Conservation (phyloP, 2,113 vertebrate species). For the Psilopsiagon aurifrons region DNA sequence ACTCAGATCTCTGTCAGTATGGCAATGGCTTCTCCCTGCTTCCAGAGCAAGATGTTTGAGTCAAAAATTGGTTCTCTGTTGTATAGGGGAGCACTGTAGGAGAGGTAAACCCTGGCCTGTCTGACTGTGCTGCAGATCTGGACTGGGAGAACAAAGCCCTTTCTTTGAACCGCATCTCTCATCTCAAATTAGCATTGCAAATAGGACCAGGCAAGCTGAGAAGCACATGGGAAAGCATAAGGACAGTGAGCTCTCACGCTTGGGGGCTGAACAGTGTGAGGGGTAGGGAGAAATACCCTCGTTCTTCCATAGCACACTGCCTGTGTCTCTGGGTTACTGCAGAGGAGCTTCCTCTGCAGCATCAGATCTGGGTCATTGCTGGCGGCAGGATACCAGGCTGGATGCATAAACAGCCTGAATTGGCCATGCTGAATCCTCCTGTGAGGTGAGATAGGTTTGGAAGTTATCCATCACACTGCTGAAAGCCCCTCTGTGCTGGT, state of each 20-base stretch:
- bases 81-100: background rate
- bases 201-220: background rate
- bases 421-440: background rate
- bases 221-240: constrained; percentile 51
- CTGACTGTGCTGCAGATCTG: background rate
- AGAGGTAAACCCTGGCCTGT: background rate
- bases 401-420: background rate
- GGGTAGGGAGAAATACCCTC: background rate
- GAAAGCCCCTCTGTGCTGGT: background rate
- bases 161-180: constrained; percentile 33
- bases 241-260: constrained; percentile 17
- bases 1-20: background rate
- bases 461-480: background rate
- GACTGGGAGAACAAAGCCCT: constrained; percentile 6
- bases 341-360: background rate
- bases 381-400: background rate
- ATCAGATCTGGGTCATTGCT: background rate
- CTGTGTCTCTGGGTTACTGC: background rate
- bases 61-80: background rate
- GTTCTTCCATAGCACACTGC: background rate
- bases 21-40: background rate
- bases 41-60: background rate
- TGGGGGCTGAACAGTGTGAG: background rate
- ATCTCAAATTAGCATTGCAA: constrained; percentile 54
- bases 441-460: constrained; percentile 49